Evolutionary conservation across 2,113 vertebrate species (phyloP).

Genomic region (Onychorhynchus coronatus): DNA sequence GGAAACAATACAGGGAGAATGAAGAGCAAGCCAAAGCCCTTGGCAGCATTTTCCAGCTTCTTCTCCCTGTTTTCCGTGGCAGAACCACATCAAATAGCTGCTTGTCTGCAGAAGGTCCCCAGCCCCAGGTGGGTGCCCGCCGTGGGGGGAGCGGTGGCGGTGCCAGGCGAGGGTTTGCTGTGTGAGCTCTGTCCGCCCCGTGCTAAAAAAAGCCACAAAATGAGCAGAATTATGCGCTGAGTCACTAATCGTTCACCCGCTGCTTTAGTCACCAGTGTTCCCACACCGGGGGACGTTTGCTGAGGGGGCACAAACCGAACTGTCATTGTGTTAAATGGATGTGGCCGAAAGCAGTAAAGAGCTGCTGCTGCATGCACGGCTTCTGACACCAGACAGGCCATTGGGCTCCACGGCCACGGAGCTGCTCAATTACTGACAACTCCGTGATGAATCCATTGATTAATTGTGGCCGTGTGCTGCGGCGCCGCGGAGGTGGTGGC

Average conservation of each 20-base stretch:
- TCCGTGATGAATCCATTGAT: background rate
- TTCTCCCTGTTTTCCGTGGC: background rate
- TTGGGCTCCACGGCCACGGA: background rate
- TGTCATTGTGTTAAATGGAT: background rate
- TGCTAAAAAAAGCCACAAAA: conserved; percentile 38
- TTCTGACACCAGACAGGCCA: background rate
- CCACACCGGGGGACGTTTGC: conserved; percentile 30
- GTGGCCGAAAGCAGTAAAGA: background rate
- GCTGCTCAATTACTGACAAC: background rate
- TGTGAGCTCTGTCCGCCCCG: background rate
- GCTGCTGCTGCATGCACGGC: background rate
- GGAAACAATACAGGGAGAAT: background rate
- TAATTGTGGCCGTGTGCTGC: background rate
- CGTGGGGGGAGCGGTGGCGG: background rate
- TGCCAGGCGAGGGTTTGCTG: background rate
- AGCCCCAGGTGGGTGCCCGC: background rate
- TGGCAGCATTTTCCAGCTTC: background rate
- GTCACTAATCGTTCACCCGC: conserved; percentile 56
- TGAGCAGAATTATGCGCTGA: conserved; percentile 59
- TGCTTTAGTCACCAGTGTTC: conserved; percentile 45
- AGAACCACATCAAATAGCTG: fast-evolving
- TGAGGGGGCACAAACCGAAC: background rate
- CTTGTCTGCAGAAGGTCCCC: background rate
- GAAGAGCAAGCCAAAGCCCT: background rate
- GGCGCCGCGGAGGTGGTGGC: background rate